phyloP scores from a whole-genome alignment of 2,797 vertebrate species.

The Prunella strophiata region DNA sequence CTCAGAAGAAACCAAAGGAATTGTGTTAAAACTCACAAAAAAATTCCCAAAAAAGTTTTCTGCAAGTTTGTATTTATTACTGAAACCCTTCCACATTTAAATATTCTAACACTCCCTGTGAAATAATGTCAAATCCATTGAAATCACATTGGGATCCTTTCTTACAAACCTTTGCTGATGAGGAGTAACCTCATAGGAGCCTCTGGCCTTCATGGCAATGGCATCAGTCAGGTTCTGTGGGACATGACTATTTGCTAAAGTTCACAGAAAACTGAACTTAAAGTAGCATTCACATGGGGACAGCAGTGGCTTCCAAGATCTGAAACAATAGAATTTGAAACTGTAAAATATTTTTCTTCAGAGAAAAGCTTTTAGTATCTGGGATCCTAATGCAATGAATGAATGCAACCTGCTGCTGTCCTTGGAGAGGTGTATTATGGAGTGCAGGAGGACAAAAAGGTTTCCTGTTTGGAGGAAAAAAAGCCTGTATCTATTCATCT shows the following conservation, averaged over 20 bases:
- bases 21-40: not conserved
- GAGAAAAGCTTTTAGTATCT: not conserved
- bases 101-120: not conserved
- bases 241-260: accelerated
- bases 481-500: not conserved
- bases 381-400: no score
- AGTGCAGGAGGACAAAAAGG: not conserved
- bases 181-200: not conserved
- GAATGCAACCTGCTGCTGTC: not conserved
- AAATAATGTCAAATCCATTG: not conserved
- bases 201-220: not conserved
- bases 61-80: not conserved
- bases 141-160: not conserved
- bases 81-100: not conserved
- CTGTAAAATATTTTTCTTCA: not conserved
- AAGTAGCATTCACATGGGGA: not conserved
- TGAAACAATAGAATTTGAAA: not conserved
- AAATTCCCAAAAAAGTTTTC: not conserved
- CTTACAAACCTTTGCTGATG: not conserved
- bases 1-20: not conserved
- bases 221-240: not conserved
- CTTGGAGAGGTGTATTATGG: not conserved
- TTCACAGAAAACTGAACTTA: not conserved
- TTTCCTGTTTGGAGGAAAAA: not conserved
- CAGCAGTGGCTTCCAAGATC: not conserved